phyloP scores from a whole-genome alignment of 2,113 vertebrate genomes.

The Ramphastos sulfuratus region DNA sequence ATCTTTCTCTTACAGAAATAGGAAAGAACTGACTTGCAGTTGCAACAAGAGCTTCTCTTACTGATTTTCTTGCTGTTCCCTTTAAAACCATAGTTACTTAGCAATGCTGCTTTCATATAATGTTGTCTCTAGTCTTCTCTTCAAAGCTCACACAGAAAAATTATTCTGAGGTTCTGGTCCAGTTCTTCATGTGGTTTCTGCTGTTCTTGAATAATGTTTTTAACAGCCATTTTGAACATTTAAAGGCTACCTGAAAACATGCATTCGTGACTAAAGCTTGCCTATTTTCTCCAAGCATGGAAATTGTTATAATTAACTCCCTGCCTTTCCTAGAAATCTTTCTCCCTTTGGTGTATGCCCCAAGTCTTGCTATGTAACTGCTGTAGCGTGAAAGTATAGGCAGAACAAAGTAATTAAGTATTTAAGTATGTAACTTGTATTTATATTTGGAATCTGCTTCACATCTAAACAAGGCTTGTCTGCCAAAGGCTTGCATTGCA shows the following conservation, averaged over 20 bases:
- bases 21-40: background rate
- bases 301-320: background rate
- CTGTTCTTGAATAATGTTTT: background rate
- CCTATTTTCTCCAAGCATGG: background rate
- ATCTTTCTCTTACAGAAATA: rapidly evolving
- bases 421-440: background rate
- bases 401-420: background rate
- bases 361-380: background rate
- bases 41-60: background rate
- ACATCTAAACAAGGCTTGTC: background rate
- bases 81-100: background rate
- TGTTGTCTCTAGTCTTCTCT: background rate
- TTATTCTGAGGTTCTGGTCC: background rate
- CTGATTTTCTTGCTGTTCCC: background rate
- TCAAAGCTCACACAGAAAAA: background rate
- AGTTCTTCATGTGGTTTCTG: background rate
- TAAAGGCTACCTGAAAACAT: background rate
- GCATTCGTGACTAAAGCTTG: background rate
- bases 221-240: background rate
- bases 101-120: background rate
- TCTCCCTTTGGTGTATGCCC: background rate
- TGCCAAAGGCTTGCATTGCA: background rate
- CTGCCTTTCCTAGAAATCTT: background rate
- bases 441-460: background rate
- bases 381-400: background rate